A percentile compares a stretch with the other conserved stretches of the same genome.
These are phyloP conservation scores for Spodoptera picta DNA, from an alignment of 2,888 invertebrate genomes.

Conservation along the genomic window DNA sequence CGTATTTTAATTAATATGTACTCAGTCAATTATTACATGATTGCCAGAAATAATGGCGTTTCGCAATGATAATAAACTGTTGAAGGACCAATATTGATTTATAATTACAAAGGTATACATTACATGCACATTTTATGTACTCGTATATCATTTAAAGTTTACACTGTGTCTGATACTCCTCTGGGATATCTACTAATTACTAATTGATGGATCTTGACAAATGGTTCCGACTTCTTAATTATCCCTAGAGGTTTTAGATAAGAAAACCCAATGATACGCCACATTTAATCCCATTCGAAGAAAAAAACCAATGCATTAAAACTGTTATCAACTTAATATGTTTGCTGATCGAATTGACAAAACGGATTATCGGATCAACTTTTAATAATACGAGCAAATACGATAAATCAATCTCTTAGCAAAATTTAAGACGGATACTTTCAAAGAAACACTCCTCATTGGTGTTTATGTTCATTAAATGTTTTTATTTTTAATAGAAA, in stretches of 20 bases:
- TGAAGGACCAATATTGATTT: too few relatives aligned
- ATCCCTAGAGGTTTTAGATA: not conserved
- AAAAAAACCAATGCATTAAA: constrained; percentile 2
- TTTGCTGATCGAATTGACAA: constrained; percentile 1
- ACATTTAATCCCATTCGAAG: not conserved
- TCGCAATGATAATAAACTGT: too few relatives aligned
- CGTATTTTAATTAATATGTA: too few relatives aligned
- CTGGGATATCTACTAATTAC: constrained; percentile 13
- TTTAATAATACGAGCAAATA: constrained; percentile 20
- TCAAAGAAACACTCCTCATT: constrained; percentile 27
- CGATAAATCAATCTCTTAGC: constrained; percentile 17
- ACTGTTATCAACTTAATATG: not conserved
- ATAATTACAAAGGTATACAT: too few relatives aligned
- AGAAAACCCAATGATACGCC: too few relatives aligned
- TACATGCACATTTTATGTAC: not conserved
- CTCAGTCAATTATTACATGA: too few relatives aligned
- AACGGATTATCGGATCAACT: constrained; percentile 4
- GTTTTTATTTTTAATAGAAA: constrained; percentile 15
- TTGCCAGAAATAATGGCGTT: too few relatives aligned
- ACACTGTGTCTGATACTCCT: not conserved
- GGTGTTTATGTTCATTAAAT: constrained; percentile 17
- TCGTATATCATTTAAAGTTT: not conserved
- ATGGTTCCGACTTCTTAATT: constrained; percentile 2
- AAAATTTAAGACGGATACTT: constrained; percentile 12
- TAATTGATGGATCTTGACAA: constrained; percentile 35